Evolutionary conservation across 2,888 invertebrate species (phyloP).

Genomic region (Eilema caniola): DNA sequence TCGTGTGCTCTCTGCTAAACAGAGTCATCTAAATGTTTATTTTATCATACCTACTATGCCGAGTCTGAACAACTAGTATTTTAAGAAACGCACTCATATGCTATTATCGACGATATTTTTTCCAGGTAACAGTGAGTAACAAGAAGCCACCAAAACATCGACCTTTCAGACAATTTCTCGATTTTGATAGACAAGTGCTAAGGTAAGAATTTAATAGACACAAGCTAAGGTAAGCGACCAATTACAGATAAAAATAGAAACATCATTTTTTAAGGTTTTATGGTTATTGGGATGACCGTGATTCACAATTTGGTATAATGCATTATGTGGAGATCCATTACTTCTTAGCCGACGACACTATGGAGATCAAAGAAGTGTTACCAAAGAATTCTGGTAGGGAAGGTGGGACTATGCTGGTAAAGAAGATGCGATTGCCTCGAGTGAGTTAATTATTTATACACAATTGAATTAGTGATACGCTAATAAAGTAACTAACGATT

Average conservation of each 20-base stretch:
- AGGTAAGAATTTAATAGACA: conserved; percentile 58
- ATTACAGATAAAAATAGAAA: not conserved
- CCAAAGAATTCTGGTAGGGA: conserved; percentile 90
- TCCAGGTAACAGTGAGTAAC: conserved; percentile 65
- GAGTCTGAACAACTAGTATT: no score
- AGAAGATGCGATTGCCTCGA: conserved; percentile 92
- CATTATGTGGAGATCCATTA: conserved; percentile 94
- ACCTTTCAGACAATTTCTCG: conserved; percentile 93
- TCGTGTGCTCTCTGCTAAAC: no score
- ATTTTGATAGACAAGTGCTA: conserved; percentile 91
- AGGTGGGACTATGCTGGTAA: conserved; percentile 91
- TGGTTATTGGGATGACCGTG: conserved; percentile 96
- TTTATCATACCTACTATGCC: no score
- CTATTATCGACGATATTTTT: conserved; percentile 38
- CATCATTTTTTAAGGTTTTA: conserved; percentile 87
- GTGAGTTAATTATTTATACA: conserved; percentile 76
- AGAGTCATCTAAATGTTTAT: no score
- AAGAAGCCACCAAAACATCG: conserved; percentile 82
- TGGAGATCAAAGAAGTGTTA: conserved; percentile 93
- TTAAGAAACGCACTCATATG: not conserved
- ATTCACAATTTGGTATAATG: conserved; percentile 91
- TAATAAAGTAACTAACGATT: no score
- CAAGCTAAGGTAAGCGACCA: not conserved
- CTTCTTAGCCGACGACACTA: conserved; percentile 95
- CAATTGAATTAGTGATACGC: not conserved